phyloP scores from a whole-genome alignment of 1,140 invertebrate species.

The Drosophila nikananu region DNA sequence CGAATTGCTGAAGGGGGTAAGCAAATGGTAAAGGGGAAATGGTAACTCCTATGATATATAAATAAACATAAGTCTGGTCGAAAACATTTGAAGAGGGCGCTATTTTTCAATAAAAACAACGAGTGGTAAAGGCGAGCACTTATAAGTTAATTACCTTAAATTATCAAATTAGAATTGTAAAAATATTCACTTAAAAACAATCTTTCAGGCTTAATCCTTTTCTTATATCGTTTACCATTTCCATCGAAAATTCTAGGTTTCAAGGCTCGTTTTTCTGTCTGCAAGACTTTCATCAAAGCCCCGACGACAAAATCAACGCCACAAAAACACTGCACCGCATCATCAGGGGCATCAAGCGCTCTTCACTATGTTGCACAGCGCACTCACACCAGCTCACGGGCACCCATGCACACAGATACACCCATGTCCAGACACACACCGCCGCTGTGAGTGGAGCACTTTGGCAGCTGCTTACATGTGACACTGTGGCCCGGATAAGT shows the following conservation, averaged over 20 bases:
- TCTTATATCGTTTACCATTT: neutral
- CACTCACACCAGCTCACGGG: conserved; percentile 11
- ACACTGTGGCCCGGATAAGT: conserved; percentile 78
- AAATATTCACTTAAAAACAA: neutral
- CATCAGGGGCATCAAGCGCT: conserved; percentile 28
- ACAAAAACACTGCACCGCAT: conserved; percentile 20
- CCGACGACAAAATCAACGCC: conserved; percentile 30
- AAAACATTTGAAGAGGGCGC: too few relatives aligned
- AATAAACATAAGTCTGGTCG: neutral
- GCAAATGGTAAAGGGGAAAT: neutral
- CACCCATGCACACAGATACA: conserved; percentile 11
- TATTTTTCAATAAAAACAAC: too few relatives aligned
- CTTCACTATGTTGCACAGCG: conserved; percentile 53
- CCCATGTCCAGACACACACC: conserved; percentile 6
- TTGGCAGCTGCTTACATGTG: conserved; percentile 63
- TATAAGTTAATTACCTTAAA: neutral
- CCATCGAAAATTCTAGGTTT: neutral
- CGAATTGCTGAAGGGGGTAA: neutral
- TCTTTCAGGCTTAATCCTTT: neutral
- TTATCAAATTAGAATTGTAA: neutral
- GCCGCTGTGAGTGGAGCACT: conserved; percentile 43
- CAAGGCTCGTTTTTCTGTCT: neutral
- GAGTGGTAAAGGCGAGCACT: neutral
- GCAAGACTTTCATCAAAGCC: conserved; percentile 18
- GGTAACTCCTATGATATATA: neutral